These are phyloP conservation scores for Paramormyrops kingsleyae DNA, from an alignment of 2,113 vertebrate genomes.

Conservation along the genomic window DNA sequence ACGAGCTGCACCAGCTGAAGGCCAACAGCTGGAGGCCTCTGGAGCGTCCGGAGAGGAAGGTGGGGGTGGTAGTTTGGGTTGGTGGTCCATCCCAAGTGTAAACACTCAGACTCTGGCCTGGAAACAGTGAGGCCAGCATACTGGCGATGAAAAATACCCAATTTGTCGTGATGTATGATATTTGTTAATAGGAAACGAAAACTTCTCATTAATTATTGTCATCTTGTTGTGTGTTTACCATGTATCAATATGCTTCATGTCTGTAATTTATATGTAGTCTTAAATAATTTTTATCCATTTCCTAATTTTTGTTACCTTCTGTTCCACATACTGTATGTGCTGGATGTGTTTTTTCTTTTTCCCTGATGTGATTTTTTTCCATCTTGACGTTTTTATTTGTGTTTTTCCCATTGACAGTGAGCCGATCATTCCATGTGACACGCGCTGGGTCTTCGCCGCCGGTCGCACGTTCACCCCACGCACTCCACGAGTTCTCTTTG, in stretches of 20 bases:
- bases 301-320: neutral
- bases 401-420: conserved; percentile 59
- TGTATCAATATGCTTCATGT: neutral
- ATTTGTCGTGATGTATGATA: neutral
- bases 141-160: neutral
- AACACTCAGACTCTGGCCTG: neutral
- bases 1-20: conserved; percentile 98
- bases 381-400: conserved; percentile 44
- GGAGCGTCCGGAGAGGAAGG: conserved; percentile 94
- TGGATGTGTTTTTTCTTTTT: conserved; percentile 28
- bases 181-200: neutral
- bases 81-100: neutral
- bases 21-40: conserved; percentile 98
- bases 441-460: conserved; percentile 41
- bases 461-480: conserved; percentile 12
- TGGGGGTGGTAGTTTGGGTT: conserved; percentile 43
- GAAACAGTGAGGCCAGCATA: neutral
- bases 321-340: neutral
- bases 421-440: conserved; percentile 55
- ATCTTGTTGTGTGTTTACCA: neutral
- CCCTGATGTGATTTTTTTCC: conserved; percentile 34
- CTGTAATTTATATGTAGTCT: neutral
- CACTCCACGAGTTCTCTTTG: neutral
- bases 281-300: neutral
- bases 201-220: neutral